Base-by-base conservation (phyloP, 2,113 vertebrate species). In the Thymallus thymallus region DNA sequence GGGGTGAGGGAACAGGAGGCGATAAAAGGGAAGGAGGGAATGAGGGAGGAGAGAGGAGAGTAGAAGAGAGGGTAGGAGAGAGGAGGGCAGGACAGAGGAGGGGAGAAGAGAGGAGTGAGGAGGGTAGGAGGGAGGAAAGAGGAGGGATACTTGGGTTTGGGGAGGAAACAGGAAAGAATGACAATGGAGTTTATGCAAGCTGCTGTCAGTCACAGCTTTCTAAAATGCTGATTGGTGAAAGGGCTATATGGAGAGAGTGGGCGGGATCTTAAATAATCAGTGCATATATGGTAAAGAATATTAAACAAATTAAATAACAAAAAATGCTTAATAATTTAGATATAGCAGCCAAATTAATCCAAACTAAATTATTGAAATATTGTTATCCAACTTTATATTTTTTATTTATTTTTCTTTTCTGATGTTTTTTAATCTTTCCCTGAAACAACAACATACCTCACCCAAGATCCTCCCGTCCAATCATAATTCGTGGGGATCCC, bases 401-500 rank as follows among this genome's bases (percentile, higher is more conserved):
- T 89, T 85, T 91, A 86, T 91, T 89, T 83, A 89, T 89, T 91
- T 91, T 90, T 89, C 78, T 88, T 89, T 89, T 87, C 88, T 92
- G 88, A 86, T 91, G 88, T 91, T 92, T 88, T 51, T 51, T 87
- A 80, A 88, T 88, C 87, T 92, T 90, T 92, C 87, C 87, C 88
- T 90, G 89, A 90, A 85, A 89, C 75, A 78, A 83, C 87, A 91
- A 91, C 89, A 87, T 89, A 92, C 89, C 86, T 89, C 85, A 85
- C 85, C 87, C 88, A 88, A 91, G 89, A 87, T 85, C 86, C 87
- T 90, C 78, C 86, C 85, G 89, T 91, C 90, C 90, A 91, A 91
- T 91, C 92, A 91, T 92, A 90, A 90, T 92, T 88, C 91, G 88
- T 86, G 86, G 91, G 86, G 91, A 90, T 88, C 88, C 90, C 91